Evolutionary conservation across 2,888 invertebrate genomes (phyloP), one percentile per base, ranked within the genome.

Genomic region (Xanthia togata): DNA sequence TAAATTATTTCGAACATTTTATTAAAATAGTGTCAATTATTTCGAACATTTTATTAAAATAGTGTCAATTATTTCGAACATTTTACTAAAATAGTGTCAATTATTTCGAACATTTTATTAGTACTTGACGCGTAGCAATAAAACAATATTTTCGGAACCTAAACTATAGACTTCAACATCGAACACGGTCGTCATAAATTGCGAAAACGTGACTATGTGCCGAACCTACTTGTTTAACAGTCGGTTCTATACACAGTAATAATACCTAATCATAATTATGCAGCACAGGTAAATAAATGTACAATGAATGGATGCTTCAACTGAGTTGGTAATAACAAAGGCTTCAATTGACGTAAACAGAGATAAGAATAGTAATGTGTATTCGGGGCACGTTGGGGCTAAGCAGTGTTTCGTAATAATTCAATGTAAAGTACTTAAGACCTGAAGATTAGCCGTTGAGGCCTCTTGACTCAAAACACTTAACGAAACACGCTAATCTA

Each of bases 381-480:
- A 85, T 83, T 87, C 79, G 50, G 67, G 55, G 69, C 86, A 86
- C 81, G 81, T 67, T 64, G 38, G 63, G 26, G 14, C 14, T 55
- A 70, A 71, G 55, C 60, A 79, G 57, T 35, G 35, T 73, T 63
- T 78, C 74, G 55, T 64, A 74, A 83, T 82, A 73, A 79, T 60
- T 75, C 69, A 73, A 72, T 70, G 73, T 57, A 8, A n/a, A 44
- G 65, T 65, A 73, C 71, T 70, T 75, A 69, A 72, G 62, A 78
- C 65, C 70, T 76, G 64, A 82, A 87, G 87, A 89, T 89, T 87
- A 88, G 77, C 78, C 63, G 44, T 76, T 81, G 80, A 65, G 85
- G 89, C 88, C 86, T 89, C 88, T 73, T 71, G 86, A 89, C 87
- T 86, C 75, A 74, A 63, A 73, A 67, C 63, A 81, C 31, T 81